phyloP scores from a whole-genome alignment of 2,113 vertebrate species.

The Tenrec ecaudatus region DNA sequence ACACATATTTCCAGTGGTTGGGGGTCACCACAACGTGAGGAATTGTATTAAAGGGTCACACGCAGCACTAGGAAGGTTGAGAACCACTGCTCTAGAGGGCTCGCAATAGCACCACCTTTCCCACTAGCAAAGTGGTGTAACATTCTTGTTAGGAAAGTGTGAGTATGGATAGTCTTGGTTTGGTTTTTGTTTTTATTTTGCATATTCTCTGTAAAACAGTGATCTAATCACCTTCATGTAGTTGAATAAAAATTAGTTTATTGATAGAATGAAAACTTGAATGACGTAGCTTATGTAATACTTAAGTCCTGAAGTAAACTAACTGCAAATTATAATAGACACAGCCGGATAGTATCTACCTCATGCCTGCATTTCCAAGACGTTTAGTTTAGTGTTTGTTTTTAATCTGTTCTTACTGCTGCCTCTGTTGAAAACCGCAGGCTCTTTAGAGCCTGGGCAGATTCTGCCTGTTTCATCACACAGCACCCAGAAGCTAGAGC shows the following conservation, averaged over 20 bases:
- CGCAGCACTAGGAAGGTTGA: not conserved
- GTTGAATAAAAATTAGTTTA: conserved; percentile 49
- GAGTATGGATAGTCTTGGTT: conserved; percentile 7
- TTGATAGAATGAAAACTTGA: conserved; percentile 51
- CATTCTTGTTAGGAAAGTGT: not conserved
- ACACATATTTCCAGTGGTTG: too few relatives aligned
- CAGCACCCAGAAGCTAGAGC: not conserved
- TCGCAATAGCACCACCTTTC: not conserved
- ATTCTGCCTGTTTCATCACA: conserved; percentile 1
- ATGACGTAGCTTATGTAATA: conserved; percentile 31
- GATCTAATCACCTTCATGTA: conserved; percentile 7
- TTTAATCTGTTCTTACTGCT: conserved; percentile 57
- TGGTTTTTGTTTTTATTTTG: conserved; percentile 57
- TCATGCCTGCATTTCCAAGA: conserved; percentile 22
- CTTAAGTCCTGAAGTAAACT: conserved; percentile 32
- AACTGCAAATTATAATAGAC: conserved; percentile 32
- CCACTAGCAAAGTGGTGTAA: conserved; percentile 16
- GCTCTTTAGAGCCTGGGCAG: conserved; percentile 33
- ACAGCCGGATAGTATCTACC: not conserved
- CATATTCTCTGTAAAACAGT: conserved; percentile 5
- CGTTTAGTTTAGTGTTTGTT: conserved; percentile 1
- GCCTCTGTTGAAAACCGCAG: not conserved
- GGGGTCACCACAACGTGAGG: too few relatives aligned
- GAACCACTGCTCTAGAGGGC: not conserved
- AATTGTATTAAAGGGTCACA: too few relatives aligned